Evolutionary conservation across 1,140 invertebrate genomes (phyloP), one percentile per base, ranked within the genome.

Genomic region (Zaprionus davidi): DNA sequence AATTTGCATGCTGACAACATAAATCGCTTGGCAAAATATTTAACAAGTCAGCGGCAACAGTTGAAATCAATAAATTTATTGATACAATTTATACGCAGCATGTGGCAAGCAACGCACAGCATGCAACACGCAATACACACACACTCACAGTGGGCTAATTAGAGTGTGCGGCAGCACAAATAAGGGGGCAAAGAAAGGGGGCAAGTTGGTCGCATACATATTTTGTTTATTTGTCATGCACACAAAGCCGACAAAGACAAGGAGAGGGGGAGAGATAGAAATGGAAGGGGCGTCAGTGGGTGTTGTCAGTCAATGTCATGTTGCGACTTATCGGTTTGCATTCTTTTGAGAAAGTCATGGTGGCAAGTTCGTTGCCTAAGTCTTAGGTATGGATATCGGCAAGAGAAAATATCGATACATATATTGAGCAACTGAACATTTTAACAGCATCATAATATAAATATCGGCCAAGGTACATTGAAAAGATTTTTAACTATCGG

Each of bases 31-130:
- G 82, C 81, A 82, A 90, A 90, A 91, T 90, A 90, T 90, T 90
- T 87, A 90, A 90, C 87, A 90, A 90, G 82, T 90, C 87, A 87
- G 77, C 85, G 72, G 87, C 85, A 90, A 90, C 85, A 90, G 86
- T 90, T 90, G 87, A 90, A 90, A 90, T 90, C 87, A 90, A 90
- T 90, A 90, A 90, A 90, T 90, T 90, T 90, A 90, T 90, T 88
- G 85, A 90, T 90, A 88, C 85, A 84, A 83, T 87, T 87, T 87
- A 83, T 71, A 87, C 68, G 76, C 60, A 58, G 38, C 41, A 22
- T 22, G 46, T 22, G 73, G 62, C 36, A 68, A 13, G 51, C 69
- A 56, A 41, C 64, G 13, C 22, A 38, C 65, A 60, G 22, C 63
- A 49, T 13, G 71, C 75, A 65, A 67, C 68, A 63, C 80, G 77